Conservation (phyloP, 2,113 vertebrate genomes). For the Paradoxurus hermaphroditus region DNA sequence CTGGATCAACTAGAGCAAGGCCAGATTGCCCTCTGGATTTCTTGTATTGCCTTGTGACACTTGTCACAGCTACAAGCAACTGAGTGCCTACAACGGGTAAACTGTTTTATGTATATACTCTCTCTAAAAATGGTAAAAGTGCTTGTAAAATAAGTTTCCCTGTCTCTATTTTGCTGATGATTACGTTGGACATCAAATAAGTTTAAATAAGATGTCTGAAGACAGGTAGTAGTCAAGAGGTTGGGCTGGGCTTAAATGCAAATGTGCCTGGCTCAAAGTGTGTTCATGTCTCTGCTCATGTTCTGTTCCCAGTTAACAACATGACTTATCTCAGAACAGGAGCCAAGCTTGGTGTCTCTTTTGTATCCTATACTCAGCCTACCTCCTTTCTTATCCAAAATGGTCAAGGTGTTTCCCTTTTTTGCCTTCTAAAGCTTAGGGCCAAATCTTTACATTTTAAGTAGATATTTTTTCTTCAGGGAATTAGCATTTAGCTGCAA, state of each 20-base stretch:
- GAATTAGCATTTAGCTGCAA: conserved; percentile 22
- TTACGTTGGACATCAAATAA: not conserved
- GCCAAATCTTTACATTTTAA: not conserved
- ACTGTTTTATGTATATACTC: not conserved
- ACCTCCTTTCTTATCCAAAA: not conserved
- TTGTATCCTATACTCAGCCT: not conserved
- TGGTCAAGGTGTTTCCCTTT: not conserved
- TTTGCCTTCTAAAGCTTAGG: not conserved
- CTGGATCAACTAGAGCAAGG: not conserved
- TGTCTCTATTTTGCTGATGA: not conserved
- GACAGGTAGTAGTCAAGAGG: not conserved
- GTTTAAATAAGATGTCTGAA: not conserved
- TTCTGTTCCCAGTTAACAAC: not conserved
- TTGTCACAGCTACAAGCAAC: not conserved
- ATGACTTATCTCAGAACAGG: not conserved
- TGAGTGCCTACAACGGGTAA: not conserved
- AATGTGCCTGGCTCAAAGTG: not conserved
- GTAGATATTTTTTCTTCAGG: not conserved
- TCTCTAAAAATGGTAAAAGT: not conserved
- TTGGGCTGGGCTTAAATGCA: not conserved
- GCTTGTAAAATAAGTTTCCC: not conserved
- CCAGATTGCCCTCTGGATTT: not conserved
- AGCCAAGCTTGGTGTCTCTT: not conserved
- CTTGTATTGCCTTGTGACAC: not conserved
- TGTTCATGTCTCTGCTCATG: not conserved